Percentiles rank a stretch among this genome's conserved stretches.
Evolutionary conservation across 2,888 invertebrate genomes (phyloP).

Genomic region (Achlya flavicornis): DNA sequence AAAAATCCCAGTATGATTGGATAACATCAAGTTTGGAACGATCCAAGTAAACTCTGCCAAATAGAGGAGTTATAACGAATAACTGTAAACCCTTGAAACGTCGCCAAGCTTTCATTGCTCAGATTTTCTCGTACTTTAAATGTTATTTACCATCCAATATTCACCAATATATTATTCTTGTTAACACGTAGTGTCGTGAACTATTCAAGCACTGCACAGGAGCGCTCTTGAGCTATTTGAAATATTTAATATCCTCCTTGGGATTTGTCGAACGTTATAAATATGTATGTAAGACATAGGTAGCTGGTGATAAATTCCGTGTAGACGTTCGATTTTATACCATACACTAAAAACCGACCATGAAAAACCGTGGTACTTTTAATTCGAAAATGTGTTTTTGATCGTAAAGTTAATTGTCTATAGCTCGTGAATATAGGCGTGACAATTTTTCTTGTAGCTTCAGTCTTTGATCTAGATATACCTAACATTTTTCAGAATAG

Average conservation of each 20-base stretch:
- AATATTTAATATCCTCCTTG: conserved; percentile 49
- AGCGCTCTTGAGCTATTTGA: conserved; percentile 32
- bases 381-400: too few species aligned
- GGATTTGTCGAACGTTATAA: conserved; percentile 37
- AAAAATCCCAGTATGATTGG: not conserved
- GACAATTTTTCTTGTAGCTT: too few species aligned
- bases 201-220: conserved; percentile 18
- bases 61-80: not conserved
- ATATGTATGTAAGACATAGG: conserved; percentile 21
- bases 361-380: too few species aligned
- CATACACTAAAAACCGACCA: too few species aligned
- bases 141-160: not conserved
- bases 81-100: not conserved
- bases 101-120: too few species aligned
- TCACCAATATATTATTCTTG: conserved; percentile 22
- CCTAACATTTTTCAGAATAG: too few species aligned
- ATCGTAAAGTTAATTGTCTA: too few species aligned
- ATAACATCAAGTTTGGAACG: not conserved
- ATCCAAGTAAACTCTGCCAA: not conserved
- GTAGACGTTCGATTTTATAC: not conserved
- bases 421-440: too few species aligned
- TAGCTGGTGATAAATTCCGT: not conserved
- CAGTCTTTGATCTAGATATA: too few species aligned
- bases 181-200: conserved; percentile 19
- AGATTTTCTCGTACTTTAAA: not conserved